Conservation (phyloP, 1,140 invertebrate species). For the Paraescarpia echinospica region DNA sequence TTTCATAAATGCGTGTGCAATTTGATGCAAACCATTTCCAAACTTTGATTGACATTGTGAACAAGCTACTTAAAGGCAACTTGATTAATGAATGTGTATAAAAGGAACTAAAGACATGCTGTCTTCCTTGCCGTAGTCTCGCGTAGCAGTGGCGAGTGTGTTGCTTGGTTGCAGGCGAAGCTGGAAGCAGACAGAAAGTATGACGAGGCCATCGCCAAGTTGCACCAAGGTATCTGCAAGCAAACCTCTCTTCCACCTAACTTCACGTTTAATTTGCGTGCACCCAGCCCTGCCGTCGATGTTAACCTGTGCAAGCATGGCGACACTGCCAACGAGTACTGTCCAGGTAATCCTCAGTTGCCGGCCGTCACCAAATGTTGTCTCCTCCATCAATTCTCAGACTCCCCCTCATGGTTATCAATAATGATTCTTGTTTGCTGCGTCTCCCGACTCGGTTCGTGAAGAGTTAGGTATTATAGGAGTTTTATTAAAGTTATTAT, state of each 20-base stretch:
- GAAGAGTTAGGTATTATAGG: background rate
- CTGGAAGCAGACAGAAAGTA: constrained; percentile 10
- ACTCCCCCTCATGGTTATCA: background rate
- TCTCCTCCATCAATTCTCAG: background rate
- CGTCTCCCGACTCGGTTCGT: background rate
- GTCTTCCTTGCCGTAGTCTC: background rate
- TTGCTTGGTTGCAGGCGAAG: background rate
- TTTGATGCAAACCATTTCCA: background rate
- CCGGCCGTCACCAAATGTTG: background rate
- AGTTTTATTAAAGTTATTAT: background rate
- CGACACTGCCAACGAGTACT: background rate
- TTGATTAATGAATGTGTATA: no score
- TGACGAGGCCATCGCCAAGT: background rate
- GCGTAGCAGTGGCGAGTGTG: constrained; percentile 19
- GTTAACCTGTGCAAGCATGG: background rate
- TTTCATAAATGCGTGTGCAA: no score
- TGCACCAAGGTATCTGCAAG: constrained; percentile 28
- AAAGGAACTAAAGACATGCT: no score
- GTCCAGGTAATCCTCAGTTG: background rate
- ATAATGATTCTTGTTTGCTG: background rate
- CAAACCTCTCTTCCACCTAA: constrained; percentile 42
- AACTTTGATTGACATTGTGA: background rate
- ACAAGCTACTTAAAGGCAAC: no score
- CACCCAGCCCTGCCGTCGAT: constrained; percentile 41
- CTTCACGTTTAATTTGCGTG: constrained; percentile 47